Base-by-base conservation (phyloP, 2,797 vertebrate species). In the Naso thynnoides region DNA sequence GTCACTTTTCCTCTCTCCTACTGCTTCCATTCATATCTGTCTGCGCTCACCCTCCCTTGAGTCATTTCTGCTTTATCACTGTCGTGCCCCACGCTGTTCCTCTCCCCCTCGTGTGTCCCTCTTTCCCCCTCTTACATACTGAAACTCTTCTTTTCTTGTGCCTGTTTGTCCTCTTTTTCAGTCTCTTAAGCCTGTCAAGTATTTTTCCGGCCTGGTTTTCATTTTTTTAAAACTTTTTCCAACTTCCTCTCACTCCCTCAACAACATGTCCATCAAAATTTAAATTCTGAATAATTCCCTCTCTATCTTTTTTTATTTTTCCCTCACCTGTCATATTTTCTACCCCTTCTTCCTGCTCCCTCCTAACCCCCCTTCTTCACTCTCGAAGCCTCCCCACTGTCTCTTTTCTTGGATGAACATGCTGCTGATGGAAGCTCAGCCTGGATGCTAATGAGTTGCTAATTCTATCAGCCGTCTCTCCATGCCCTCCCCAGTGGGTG, bases 381-480 rank as follows among this genome's bases (percentile, higher is more conserved):
- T 33, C 44, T 53, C 31, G n/a, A 21, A 65, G 33, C 59, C 58
- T 68, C 59, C 68, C 67, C 54, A 10, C 62, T 14, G 50, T 70
- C 73, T 70, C 39, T 66, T 80, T 85, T 78, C 80, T 82, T 29
- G 64, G 87, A 78, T 71, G 69, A 85, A 73, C 80, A 59, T 66
- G 72, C 67, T 45, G 64, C 86, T 81, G 68, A 78, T 56, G 79
- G 87, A 88, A 84, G 86, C 83, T 69, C 52, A 45, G 81, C 73
- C 74, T 53, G 79, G 83, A 91, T 88, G 86, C 81, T 92, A 90
- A 92, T 90, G 86, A 91, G 82, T 85, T 85, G 84, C 88, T 93
- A 89, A 91, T 93, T 91, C 88, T 81, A 85, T 88, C 87, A 85
- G 85, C 70, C 65, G 62, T 60, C 73, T 86, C 77, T 70, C 67